Evolutionary conservation across 2,888 invertebrate genomes (phyloP).

Genomic region (Baronia brevicornis): DNA sequence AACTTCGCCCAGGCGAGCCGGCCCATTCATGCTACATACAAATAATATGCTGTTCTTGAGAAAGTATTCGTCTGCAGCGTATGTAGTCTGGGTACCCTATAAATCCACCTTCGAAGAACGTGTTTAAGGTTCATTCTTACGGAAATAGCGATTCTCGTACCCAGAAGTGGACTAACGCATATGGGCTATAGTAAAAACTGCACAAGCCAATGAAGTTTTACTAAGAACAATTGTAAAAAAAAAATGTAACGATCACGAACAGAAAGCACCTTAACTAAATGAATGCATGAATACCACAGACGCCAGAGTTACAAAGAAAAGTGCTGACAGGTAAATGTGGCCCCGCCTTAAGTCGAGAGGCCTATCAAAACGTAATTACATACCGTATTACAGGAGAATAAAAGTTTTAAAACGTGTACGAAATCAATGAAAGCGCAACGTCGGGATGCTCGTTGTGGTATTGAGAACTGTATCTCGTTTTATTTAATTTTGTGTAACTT

Average conservation of each 20-base stretch:
- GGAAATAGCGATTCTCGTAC: too few relatives aligned
- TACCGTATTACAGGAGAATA: slow-evolving; percentile 33
- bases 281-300: slow-evolving; percentile 26
- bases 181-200: slow-evolving; percentile 13
- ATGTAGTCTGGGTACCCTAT: too few relatives aligned
- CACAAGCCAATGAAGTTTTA: slow-evolving; percentile 14
- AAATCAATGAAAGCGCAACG: slow-evolving; percentile 39
- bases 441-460: slow-evolving; percentile 28
- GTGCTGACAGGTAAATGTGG: slow-evolving; percentile 50
- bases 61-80: too few relatives aligned
- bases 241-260: slow-evolving; percentile 22
- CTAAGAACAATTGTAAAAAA: slow-evolving; percentile 2
- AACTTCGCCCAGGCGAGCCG: too few relatives aligned
- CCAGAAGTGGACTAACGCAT: too few relatives aligned
- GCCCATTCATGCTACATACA: too few relatives aligned
- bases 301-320: slow-evolving; percentile 27
- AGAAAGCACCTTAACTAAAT: slow-evolving; percentile 24
- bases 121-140: too few relatives aligned
- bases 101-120: too few relatives aligned
- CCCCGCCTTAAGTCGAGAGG: slow-evolving; percentile 34
- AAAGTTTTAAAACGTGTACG: slow-evolving; percentile 28
- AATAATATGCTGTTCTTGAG: too few relatives aligned
- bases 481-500: slow-evolving; percentile 33
- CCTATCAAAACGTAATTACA: slow-evolving; percentile 52
- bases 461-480: slow-evolving; percentile 33